phyloP scores from a whole-genome alignment of 1,140 invertebrate genomes.

The Hirudo medicinalis region DNA sequence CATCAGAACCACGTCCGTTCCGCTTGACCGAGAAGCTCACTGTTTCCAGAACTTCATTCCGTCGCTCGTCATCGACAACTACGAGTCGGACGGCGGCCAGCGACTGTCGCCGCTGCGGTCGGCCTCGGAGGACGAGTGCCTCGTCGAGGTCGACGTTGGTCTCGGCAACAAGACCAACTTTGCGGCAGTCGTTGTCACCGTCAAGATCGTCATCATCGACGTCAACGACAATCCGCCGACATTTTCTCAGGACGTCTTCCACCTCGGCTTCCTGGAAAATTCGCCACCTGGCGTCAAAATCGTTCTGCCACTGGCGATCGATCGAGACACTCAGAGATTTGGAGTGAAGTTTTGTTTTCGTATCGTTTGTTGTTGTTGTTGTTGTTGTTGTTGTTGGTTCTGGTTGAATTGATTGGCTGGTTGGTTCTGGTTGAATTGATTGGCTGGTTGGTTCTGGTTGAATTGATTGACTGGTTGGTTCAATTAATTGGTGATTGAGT shows the following conservation, averaged over 20 bases:
- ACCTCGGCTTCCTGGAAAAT: slow-evolving; percentile 1
- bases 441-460: too few relatives aligned
- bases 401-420: too few relatives aligned
- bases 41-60: neutral
- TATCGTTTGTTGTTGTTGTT: too few relatives aligned
- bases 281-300: neutral
- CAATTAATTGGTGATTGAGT: too few relatives aligned
- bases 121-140: neutral
- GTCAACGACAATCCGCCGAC: slow-evolving; percentile 15
- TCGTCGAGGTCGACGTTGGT: slow-evolving; percentile 13
- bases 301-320: slow-evolving; percentile 13
- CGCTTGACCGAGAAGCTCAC: slow-evolving; percentile 12
- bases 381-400: too few relatives aligned
- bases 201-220: slow-evolving; percentile 13
- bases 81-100: neutral
- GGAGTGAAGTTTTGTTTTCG: neutral
- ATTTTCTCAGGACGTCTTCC: slow-evolving; percentile 5
- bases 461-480: too few relatives aligned
- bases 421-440: too few relatives aligned
- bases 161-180: neutral
- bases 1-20: slow-evolving; percentile 7
- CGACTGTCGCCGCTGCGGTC: too few relatives aligned
- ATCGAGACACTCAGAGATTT: slow-evolving; percentile 9
- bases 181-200: neutral
- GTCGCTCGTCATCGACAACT: neutral